Conservation (phyloP, 2,113 vertebrate species). For the Phainopepla nitens region DNA sequence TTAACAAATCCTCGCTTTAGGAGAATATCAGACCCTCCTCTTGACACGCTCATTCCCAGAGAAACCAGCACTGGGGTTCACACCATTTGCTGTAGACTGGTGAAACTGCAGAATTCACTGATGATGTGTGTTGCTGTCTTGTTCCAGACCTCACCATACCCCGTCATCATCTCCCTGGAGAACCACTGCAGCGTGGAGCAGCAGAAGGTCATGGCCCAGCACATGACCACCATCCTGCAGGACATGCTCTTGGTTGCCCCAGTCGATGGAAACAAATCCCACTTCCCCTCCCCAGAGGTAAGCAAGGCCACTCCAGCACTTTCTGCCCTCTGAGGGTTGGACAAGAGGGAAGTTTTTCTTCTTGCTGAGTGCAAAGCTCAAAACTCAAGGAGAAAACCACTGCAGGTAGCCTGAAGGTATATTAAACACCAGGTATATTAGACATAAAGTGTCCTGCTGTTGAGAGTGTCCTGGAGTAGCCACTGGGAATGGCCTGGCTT, state of each 20-base stretch:
- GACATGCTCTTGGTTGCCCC: conserved; percentile 80
- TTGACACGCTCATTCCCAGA: not conserved
- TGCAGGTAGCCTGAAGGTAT: not conserved
- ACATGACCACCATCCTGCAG: conserved; percentile 83
- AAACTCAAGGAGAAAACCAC: not conserved
- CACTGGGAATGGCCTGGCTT: not conserved
- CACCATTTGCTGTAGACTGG: not conserved
- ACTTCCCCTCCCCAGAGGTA: conserved; percentile 92
- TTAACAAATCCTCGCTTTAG: not conserved
- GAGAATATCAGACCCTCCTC: not conserved
- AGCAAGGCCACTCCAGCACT: not conserved
- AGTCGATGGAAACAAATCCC: conserved; percentile 66
- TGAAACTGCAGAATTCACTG: not conserved
- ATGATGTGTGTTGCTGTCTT: not conserved
- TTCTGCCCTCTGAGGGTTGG: not conserved
- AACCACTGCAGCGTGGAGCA: conserved; percentile 91
- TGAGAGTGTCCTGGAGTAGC: not conserved
- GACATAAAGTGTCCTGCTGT: not conserved
- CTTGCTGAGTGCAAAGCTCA: not conserved
- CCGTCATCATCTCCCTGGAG: conserved; percentile 94
- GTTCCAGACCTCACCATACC: conserved; percentile 84
- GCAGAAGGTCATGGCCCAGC: conserved; percentile 85
- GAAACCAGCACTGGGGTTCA: not conserved
- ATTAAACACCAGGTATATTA: not conserved
- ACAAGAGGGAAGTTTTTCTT: not conserved